Percentiles rank a stretch among this genome's conserved stretches.
These are phyloP conservation scores for Hydropsyche tenuis DNA, from an alignment of 1,140 invertebrate species.

Conservation along the genomic window DNA sequence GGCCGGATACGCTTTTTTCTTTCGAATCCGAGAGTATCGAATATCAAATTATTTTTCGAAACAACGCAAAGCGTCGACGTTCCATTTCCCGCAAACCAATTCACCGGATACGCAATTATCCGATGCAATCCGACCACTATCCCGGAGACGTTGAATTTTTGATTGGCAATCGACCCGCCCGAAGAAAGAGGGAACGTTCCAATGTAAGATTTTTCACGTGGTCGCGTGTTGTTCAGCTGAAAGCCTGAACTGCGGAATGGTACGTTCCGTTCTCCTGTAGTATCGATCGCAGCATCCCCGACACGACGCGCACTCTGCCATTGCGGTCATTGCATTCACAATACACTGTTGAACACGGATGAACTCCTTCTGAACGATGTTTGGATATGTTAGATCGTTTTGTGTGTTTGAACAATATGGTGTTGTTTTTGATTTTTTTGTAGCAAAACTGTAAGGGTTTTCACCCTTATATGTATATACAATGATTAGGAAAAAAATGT, in stretches of 20 bases:
- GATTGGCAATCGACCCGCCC: no score
- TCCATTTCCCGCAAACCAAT: no score
- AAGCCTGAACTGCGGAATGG: conserved; percentile 28
- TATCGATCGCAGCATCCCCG: conserved; percentile 39
- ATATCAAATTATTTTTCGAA: conserved; percentile 3
- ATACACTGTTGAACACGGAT: neutral
- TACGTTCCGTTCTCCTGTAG: conserved; percentile 32
- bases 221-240: conserved; percentile 13
- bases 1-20: neutral
- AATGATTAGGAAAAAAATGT: no score
- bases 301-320: neutral
- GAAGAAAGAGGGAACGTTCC: conserved; percentile 7
- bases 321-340: conserved; percentile 25
- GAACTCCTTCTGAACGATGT: no score
- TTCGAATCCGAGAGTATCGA: neutral
- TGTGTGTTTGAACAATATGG: neutral
- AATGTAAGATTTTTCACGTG: conserved; percentile 22
- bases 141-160: no score
- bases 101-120: no score
- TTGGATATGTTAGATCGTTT: no score
- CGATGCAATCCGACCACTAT: no score
- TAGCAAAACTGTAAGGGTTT: no score
- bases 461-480: no score
- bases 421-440: no score
- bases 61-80: neutral